Conservation (phyloP, 1,140 invertebrate genomes). For the Cotesia glomerata region DNA sequence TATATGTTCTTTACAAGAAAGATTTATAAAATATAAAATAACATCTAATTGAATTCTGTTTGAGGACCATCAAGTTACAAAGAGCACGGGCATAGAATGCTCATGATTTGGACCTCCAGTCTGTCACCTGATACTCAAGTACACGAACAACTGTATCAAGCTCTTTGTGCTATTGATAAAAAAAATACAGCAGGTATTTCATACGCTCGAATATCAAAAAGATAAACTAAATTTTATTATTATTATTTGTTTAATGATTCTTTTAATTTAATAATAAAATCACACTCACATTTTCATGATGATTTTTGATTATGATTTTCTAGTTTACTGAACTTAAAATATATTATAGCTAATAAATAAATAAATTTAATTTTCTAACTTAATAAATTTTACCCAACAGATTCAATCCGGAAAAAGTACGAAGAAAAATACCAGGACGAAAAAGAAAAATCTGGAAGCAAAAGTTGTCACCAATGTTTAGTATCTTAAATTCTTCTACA, state of each 20-base stretch:
- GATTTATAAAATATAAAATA: not conserved
- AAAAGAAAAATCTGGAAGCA: constrained; percentile 51
- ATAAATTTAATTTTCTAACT: too few species aligned
- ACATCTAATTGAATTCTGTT: constrained; percentile 43
- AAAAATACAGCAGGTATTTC: constrained; percentile 65
- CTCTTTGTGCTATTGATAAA: constrained; percentile 69
- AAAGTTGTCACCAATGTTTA: constrained; percentile 54
- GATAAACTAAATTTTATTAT: not conserved
- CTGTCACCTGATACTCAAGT: constrained; percentile 68
- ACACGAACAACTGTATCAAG: constrained; percentile 71
- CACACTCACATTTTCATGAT: too few species aligned
- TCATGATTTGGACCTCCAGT: constrained; percentile 75
- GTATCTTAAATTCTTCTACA: constrained; percentile 47
- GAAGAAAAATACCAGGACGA: constrained; percentile 57
- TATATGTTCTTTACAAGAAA: not conserved
- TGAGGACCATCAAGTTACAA: constrained; percentile 76
- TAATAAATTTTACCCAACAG: constrained; percentile 36
- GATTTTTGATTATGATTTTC: too few species aligned
- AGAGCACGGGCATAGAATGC: constrained; percentile 75
- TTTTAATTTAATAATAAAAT: not conserved
- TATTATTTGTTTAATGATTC: not conserved
- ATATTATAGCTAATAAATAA: too few species aligned
- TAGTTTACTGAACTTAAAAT: too few species aligned
- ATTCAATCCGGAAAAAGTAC: constrained; percentile 58
- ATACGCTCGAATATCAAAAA: not conserved